phyloP scores from a whole-genome alignment of 2,797 vertebrate species.

The Chaunax sp. region DNA sequence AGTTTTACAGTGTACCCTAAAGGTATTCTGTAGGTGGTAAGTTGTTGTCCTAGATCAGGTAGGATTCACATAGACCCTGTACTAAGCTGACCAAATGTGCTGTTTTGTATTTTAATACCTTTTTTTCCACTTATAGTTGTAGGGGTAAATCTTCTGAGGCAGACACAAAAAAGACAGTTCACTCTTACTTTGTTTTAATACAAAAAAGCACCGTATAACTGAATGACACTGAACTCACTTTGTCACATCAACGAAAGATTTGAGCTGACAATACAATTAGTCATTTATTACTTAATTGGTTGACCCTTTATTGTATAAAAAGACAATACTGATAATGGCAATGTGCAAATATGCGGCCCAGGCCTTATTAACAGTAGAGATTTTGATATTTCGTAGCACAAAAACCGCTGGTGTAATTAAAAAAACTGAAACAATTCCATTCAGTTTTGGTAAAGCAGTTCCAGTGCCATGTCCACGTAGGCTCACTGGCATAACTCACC shows the following conservation, averaged over 20 bases:
- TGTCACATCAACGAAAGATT: not conserved
- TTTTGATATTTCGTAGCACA: not conserved
- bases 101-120: too few relatives aligned
- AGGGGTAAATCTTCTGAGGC: not conserved
- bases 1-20: too few relatives aligned
- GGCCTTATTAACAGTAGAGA: not conserved
- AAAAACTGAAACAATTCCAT: not conserved
- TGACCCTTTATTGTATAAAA: not conserved
- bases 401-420: not conserved
- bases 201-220: too few relatives aligned
- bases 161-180: too few relatives aligned
- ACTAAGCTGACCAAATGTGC: too few relatives aligned
- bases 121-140: not conserved
- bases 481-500: not conserved
- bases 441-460: not conserved
- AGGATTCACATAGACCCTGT: not conserved
- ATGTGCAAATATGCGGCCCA: not conserved
- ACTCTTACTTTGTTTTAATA: not conserved
- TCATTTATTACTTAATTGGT: not conserved
- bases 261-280: not conserved
- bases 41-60: not conserved
- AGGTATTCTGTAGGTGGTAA: not conserved
- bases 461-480: not conserved
- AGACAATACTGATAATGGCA: not conserved
- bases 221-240: not conserved